phyloP scores from a whole-genome alignment of 2,113 vertebrate species.

The Pseudolaguvia tuberculata region DNA sequence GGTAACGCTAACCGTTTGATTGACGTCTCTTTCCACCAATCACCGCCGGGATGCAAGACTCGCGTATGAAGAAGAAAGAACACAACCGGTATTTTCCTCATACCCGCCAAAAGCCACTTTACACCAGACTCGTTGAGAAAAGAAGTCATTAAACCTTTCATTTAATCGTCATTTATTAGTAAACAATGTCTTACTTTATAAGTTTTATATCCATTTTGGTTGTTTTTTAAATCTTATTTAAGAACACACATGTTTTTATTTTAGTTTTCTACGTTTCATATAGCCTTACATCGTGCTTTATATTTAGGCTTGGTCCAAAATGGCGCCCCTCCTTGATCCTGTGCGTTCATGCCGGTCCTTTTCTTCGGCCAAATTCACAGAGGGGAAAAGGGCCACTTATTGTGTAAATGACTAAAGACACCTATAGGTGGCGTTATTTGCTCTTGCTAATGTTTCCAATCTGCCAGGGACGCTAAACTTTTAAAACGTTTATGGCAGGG shows the following conservation, averaged over 20 bases:
- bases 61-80: constrained; percentile 69
- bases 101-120: constrained; percentile 57
- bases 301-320: constrained; percentile 60
- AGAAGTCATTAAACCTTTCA: background rate
- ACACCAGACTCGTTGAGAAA: background rate
- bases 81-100: constrained; percentile 67
- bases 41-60: constrained; percentile 56
- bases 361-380: constrained; percentile 62
- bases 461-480: background rate
- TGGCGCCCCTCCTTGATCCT: constrained; percentile 68
- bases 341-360: constrained; percentile 60
- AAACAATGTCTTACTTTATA: background rate
- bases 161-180: background rate
- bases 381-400: background rate
- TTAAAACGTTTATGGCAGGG: background rate
- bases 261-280: constrained; percentile 8
- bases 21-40: constrained; percentile 68
- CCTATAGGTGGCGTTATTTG: constrained; percentile 65
- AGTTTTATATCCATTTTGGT: no score
- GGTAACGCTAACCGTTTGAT: constrained; percentile 71
- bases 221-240: background rate
- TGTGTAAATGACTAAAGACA: constrained; percentile 50
- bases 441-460: background rate
- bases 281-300: constrained; percentile 22
- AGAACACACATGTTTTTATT: background rate